Percentiles rank a stretch among this genome's conserved stretches.
Conservation (phyloP, 2,113 vertebrate species). For the Thunnus thynnus region DNA sequence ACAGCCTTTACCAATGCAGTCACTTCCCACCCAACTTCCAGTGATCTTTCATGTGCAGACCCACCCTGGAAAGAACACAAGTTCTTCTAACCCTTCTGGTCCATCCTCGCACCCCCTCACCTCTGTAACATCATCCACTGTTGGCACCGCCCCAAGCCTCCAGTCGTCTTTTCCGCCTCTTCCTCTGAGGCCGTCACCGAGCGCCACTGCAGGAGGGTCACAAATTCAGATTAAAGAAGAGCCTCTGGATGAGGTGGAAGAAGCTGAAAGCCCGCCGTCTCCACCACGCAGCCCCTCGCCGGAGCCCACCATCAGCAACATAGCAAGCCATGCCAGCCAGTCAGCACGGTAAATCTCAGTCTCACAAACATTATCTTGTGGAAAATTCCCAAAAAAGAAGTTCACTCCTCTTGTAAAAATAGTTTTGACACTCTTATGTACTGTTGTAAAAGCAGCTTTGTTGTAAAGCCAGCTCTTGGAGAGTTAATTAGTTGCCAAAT, state of each 20-base stretch:
- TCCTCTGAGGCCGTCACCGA: constrained; percentile 70
- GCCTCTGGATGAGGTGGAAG: constrained; percentile 93
- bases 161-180: constrained; percentile 83
- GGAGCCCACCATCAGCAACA: constrained; percentile 92
- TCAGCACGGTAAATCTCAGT: constrained; percentile 89
- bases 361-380: not conserved
- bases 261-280: constrained; percentile 91
- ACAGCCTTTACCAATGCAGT: constrained; percentile 88
- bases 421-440: not conserved
- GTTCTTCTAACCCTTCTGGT: constrained; percentile 83
- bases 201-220: constrained; percentile 65
- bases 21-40: constrained; percentile 88
- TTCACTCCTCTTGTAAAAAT: not conserved
- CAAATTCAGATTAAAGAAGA: constrained; percentile 96
- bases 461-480: not conserved
- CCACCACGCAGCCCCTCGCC: constrained; percentile 94
- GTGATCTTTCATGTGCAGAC: constrained; percentile 92
- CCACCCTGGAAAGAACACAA: constrained; percentile 83
- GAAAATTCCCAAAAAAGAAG: not conserved
- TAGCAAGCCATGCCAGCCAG: constrained; percentile 96
- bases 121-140: constrained; percentile 64
- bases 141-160: constrained; percentile 81
- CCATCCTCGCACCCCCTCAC: constrained; percentile 84
- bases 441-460: not conserved
- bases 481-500: not conserved